Evolutionary conservation across 2,797 vertebrate genomes (phyloP), one percentile per base, ranked within the genome.

Genomic region (Pseudochirops corinnae): DNA sequence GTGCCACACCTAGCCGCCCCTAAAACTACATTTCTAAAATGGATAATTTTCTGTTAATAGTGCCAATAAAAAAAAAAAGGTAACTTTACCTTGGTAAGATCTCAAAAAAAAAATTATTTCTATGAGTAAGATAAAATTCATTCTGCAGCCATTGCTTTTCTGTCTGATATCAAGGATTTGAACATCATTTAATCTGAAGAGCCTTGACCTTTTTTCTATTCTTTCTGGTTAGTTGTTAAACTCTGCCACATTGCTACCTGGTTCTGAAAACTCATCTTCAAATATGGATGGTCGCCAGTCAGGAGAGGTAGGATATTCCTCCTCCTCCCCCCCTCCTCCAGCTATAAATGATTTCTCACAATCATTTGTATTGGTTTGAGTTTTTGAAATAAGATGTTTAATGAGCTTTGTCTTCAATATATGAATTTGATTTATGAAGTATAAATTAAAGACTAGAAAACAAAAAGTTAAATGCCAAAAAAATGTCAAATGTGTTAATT

Each of bases 231-330:
- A 99, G 99, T 99, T 99, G 97, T 98, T 99, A 97, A 99, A 99
- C 95, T 98, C 99, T 4, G 98, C 98, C 3, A 67, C 98, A 55
- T 98, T 99, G 94, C 99, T 99, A 28, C 98, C 99, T 90, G 99
- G 98, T 31, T 97, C 99, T 55, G 99, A 99, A 74, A 98, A 98
- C 91, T 98, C 98, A n/a, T 96, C 96, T 55, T 93, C 98, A 1
- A 98, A 98, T 92, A 97, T 98, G 7, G 99, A 99, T 5, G 98
- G 98, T 6, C 98, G 98, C 56, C 99, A 98, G 18, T 99, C 99
- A 6, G 99, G 99, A 97, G 99, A 99, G 99, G 99, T 99, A 99
- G 98, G 98, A 50, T 56, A 82, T 33, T 50, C 92, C 31, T 55
- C 26, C 55, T 0, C 91, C 18, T 39, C 11, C 58, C 11, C 11